Base-by-base conservation (phyloP, 2,797 vertebrate species). In the Coracias cyanogaster region DNA sequence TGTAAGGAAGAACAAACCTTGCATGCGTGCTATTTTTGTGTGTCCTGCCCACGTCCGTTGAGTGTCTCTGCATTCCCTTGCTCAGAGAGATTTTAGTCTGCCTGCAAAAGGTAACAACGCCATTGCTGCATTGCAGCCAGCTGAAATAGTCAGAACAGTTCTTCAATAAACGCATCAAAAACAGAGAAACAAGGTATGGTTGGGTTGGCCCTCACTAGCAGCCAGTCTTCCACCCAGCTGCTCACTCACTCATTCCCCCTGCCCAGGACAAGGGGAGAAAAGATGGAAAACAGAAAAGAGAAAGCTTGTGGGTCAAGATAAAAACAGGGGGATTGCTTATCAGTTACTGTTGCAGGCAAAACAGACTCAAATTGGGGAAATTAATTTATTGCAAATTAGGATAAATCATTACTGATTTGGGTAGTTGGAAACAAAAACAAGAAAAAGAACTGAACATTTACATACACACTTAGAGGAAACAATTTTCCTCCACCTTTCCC, bases 71-170 rank as follows among this genome's bases (percentile, higher is more conserved):
- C 37, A 37, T 74, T 92, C 31, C 19, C 15, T 86, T 96, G 81
- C 74, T 94, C 82, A 65, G n/a, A 77, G 66, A 94, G 71, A 58
- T 84, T 90, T 92, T 94, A 66, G 51, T 57, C 26, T 79, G 64
- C 82, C 97, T 97, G 94, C 29, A 90, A 93, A 94, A 89, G 37
- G 61, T 82, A 93, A 80, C 18, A 85, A 92, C 54, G 19, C 77
- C 71, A 85, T 58, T 89, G 46, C 17, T 43, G 5, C 41, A 19
- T 49, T 61, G 67, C 45, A 88, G 58, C 8, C 51, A 86, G 25
- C 43, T 92, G 55, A 76, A 92, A 84, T 48, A 41, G 41, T 60
- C 66, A 83, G 41, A 90, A 71, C 37, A 66, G 31, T 73, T 74
- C 49, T 86, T 73, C 58, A 88, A 67, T 28, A 88, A 84, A 70